Base-by-base conservation (phyloP, 2,888 invertebrate genomes). In the Euzetes globulus region DNA sequence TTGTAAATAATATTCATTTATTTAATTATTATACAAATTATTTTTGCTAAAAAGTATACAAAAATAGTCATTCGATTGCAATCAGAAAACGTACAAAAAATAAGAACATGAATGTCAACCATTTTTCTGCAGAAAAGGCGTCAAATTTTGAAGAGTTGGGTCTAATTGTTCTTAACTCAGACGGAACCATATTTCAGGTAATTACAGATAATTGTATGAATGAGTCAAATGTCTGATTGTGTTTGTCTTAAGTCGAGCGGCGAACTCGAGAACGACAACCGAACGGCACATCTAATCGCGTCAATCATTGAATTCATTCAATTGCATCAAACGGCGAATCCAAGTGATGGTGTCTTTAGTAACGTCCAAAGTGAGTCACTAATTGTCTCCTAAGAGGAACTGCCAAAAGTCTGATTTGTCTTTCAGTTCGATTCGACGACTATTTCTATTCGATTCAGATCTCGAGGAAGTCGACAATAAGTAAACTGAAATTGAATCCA, bases 401-500 rank as follows among this genome's bases (percentile, higher is more conserved):
- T n/a, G n/a, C n/a, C n/a, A n/a, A n/a, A n/a, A n/a, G n/a, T n/a
- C 11, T 22, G 2, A 11, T 22, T 55, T 55, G 13, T 22, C 13
- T 33, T 63, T n/a, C 7, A 58, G 33, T 63, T 33, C 63, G 29
- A 63, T 63, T 27, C n/a, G 33, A 63, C 1, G 33, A 33, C 37
- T 33, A 37, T 63, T 63, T 7, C 29, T 63, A 33, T 33, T 63
- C 63, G n/a, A 13, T 33, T 5, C 33, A 33, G 19, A 63, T 63
- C 29, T 63, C 63, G 15, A 60, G 17, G 29, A 60, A 60, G 60
- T 60, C 60, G 29, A 60, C 60, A 3, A 17, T 60, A 60, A 60
- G 11, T 33, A 60, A 60, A 19, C 60, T 19, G 4, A 60, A 33
- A 27, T 1, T 60, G 5, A 29, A 60, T 17, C n/a, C 60, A 60